Evolutionary conservation across 1,140 invertebrate species (phyloP), one percentile per base, ranked within the genome.

Genomic region (Choristoneura fumiferana): DNA sequence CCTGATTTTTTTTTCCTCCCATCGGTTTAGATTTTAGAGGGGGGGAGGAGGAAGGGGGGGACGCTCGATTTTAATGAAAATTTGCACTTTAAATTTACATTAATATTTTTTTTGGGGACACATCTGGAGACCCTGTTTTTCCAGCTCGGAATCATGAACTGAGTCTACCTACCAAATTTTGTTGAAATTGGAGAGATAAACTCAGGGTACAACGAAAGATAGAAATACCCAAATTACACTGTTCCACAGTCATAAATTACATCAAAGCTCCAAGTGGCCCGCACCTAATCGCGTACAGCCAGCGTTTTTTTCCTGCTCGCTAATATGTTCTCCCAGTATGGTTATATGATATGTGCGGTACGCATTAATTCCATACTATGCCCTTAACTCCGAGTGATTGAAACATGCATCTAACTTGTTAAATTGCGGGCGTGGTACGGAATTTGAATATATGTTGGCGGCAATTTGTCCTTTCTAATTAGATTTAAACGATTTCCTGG

Each of bases 241-340:
- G n/a, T n/a, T n/a, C n/a, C 15, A 18, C 0, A 5, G 22, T 13
- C 13, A 40, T 34, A 14, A 29, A 15, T 54, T 54, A 54, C 49
- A 5, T 54, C 22, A 29, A 15, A 64, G 71, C 36, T 1, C 34
- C 39, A 80, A 80, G 57, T 39, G 65, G 59, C 73, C 63, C 49
- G 57, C 14, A 73, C 49, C 67, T 22, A n/a, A 62, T 53, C 60
- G 45, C 63, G 61, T 74, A 70, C 62, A 63, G 56, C 58, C 40
- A 17, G 60, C n/a, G n/a, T n/a, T 58, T 57, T 65, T 68, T 78
- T 82, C 73, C 81, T 79, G 60, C 55, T 43, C 57, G 63, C 73
- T 81, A 84, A 82, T 84, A 78, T 54, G 70, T 67, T 71, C 65
- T 37, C 81, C 78, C 54, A 54, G 60, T 84, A 82, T 63, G 78